Evolutionary conservation across 2,113 vertebrate species (phyloP).

Genomic region (Rhabdornis inornatus): DNA sequence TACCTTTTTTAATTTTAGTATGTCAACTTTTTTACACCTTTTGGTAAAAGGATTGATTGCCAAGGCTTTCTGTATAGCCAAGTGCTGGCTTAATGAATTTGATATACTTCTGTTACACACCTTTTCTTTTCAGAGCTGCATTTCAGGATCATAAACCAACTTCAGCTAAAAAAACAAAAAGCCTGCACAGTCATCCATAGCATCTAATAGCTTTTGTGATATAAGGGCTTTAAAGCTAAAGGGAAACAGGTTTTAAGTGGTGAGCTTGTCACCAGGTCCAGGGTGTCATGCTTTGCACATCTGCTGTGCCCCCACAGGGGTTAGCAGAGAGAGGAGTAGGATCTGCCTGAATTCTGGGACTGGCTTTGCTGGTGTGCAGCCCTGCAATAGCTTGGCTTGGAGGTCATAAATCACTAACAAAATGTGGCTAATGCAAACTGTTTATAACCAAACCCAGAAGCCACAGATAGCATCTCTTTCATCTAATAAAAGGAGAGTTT

Average conservation of each 20-base stretch:
- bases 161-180: not conserved
- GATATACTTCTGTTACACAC: not conserved
- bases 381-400: not conserved
- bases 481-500: not conserved
- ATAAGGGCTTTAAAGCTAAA: not conserved
- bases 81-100: not conserved
- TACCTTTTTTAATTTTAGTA: conserved; percentile 61
- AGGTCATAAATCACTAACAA: not conserved
- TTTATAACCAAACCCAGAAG: not conserved
- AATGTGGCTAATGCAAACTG: not conserved
- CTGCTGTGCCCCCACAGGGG: not conserved
- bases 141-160: not conserved
- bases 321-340: not conserved
- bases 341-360: not conserved
- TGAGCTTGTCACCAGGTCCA: not conserved
- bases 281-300: not conserved
- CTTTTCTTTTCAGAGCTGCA: conserved; percentile 14
- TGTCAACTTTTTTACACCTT: conserved; percentile 55
- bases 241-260: not conserved
- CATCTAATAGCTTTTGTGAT: not conserved
- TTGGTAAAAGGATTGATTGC: conserved; percentile 58
- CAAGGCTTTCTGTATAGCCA: conserved; percentile 42
- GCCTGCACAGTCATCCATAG: not conserved
- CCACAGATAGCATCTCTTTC: conserved; percentile 12
- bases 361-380: not conserved